Percentiles rank a stretch among this genome's conserved stretches.
phyloP scores from a whole-genome alignment of 2,888 invertebrate species.

The Machimus atricapillus region DNA sequence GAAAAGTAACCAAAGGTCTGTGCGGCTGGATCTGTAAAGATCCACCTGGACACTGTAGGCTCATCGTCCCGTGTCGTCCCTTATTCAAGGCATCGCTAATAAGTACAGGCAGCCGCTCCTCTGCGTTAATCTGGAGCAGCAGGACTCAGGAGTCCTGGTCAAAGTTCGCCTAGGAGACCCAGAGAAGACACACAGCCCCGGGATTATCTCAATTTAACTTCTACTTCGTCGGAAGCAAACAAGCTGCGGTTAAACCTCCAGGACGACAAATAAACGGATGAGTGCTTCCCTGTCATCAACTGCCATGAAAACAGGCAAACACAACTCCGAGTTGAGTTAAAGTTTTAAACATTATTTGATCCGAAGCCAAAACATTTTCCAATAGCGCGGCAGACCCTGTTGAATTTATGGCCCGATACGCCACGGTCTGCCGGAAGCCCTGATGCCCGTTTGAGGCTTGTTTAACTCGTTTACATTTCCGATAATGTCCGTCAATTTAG shows the following conservation, averaged over 20 bases:
- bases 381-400: slow-evolving; percentile 29
- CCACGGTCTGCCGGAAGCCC: slow-evolving; percentile 15
- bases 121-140: neutral
- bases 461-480: slow-evolving; percentile 39
- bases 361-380: slow-evolving; percentile 40
- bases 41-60: neutral
- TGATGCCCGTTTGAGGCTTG: slow-evolving; percentile 37
- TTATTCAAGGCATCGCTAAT: neutral
- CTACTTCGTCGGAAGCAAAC: slow-evolving; percentile 21
- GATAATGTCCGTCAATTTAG: slow-evolving; percentile 37
- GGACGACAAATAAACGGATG: slow-evolving; percentile 35
- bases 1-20: neutral
- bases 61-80: neutral
- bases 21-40: neutral
- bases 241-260: slow-evolving; percentile 30
- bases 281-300: slow-evolving; percentile 37
- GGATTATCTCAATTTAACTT: slow-evolving; percentile 40
- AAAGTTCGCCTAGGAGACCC: neutral
- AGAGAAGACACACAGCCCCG: slow-evolving; percentile 11
- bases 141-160: neutral
- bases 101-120: neutral
- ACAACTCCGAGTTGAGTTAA: slow-evolving; percentile 36
- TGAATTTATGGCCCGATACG: slow-evolving; percentile 38
- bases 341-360: slow-evolving; percentile 38
- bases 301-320: slow-evolving; percentile 32